Evolutionary conservation across 2,113 vertebrate species (phyloP).

Genomic region (Periophthalmodon schlosseri): DNA sequence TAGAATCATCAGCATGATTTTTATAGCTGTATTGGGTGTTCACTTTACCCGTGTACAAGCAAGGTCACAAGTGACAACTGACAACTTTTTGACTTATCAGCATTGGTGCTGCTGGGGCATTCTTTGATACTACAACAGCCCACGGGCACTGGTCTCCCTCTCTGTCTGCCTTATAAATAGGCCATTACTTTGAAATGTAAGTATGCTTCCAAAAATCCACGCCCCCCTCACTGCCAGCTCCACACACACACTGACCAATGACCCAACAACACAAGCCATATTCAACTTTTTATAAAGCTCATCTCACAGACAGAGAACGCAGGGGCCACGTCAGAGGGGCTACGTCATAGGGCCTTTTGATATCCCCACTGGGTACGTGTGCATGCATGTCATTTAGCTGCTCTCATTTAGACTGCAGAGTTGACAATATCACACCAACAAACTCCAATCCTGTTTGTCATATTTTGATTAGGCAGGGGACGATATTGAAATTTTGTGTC

Average conservation of each 20-base stretch:
- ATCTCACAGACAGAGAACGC: neutral
- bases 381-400: neutral
- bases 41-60: no score
- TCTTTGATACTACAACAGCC: conserved; percentile 48
- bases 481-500: no score
- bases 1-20: no score
- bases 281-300: conserved; percentile 36
- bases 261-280: conserved; percentile 24
- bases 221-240: neutral
- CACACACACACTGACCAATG: neutral
- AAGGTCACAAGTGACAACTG: neutral
- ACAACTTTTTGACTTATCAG: conserved; percentile 43
- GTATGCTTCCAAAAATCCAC: conserved; percentile 36
- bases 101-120: conserved; percentile 33
- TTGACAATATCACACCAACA: neutral
- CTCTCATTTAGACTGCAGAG: neutral
- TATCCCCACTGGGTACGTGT: conserved; percentile 36
- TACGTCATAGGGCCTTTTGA: conserved; percentile 22
- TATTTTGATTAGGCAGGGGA: no score
- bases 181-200: conserved; percentile 61
- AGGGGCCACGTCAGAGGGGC: conserved; percentile 8
- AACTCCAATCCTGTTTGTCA: neutral
- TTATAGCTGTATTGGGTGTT: neutral
- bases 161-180: conserved; percentile 62
- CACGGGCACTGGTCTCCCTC: conserved; percentile 1